Percentiles rank a stretch among this genome's conserved stretches.
Evolutionary conservation across 1,140 invertebrate genomes (phyloP).

Genomic region (Drosophila lini): DNA sequence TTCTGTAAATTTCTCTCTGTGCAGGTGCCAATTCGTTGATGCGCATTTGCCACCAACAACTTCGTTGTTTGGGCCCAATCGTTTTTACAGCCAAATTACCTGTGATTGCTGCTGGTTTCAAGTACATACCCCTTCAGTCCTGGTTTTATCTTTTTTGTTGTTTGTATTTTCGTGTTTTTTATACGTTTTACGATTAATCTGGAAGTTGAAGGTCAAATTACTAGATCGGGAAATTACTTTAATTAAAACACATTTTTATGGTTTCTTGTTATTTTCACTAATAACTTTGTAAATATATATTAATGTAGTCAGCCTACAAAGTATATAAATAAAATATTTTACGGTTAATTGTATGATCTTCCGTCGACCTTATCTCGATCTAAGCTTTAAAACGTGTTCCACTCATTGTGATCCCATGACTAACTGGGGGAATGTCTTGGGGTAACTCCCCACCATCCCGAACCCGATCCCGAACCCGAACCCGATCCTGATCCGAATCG

Average conservation of each 20-base stretch:
- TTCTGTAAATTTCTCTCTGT: constrained; percentile 2
- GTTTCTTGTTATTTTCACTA: neutral
- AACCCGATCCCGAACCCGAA: neutral
- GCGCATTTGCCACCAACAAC: constrained; percentile 23
- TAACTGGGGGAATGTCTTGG: too few relatives aligned
- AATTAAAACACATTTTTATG: neutral
- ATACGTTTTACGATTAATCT: constrained; percentile 3
- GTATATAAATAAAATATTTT: too few relatives aligned
- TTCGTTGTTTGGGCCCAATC: constrained; percentile 10
- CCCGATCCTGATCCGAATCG: neutral
- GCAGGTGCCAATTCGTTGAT: constrained; percentile 17
- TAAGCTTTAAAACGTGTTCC: neutral
- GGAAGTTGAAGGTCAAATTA: constrained; percentile 8
- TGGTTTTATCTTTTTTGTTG: constrained; percentile 13
- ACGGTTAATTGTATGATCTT: neutral
- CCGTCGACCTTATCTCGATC: neutral
- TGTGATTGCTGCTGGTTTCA: constrained; percentile 15
- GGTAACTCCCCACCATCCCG: neutral
- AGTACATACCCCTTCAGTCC: constrained; percentile 8
- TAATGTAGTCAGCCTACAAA: too few relatives aligned
- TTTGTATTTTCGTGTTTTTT: neutral
- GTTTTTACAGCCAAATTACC: constrained; percentile 28
- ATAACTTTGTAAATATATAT: too few relatives aligned
- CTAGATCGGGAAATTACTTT: neutral
- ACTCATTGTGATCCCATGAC: neutral